phyloP scores from a whole-genome alignment of 1,140 invertebrate species.

The Caligus rogercresseyi region DNA sequence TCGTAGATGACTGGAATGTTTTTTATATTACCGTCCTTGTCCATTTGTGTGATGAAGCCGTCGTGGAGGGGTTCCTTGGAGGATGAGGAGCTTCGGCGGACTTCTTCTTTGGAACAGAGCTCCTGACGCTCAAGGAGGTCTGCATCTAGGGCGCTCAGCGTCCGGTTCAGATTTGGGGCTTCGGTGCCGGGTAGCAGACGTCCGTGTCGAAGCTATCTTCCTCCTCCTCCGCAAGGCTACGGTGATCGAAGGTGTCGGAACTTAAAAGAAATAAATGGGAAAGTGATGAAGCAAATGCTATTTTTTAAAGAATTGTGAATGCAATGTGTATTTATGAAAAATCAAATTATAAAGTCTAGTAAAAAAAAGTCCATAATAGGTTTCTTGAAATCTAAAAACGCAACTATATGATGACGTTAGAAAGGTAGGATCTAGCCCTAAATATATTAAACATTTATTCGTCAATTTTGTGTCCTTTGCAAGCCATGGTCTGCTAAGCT shows the following conservation, averaged over 20 bases:
- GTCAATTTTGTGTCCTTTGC: too few species aligned
- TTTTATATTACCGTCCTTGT: slow-evolving; percentile 13
- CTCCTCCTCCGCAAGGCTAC: not conserved
- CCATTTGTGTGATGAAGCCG: slow-evolving; percentile 11
- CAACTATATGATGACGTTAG: too few species aligned
- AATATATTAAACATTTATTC: too few species aligned
- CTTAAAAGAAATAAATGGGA: not conserved
- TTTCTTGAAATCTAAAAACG: too few species aligned
- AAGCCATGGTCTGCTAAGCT: too few species aligned
- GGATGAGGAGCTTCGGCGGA: too few species aligned
- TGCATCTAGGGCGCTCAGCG: not conserved
- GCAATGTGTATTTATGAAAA: not conserved
- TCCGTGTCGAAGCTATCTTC: not conserved
- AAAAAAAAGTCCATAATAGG: too few species aligned
- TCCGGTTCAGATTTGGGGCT: not conserved
- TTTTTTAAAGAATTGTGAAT: not conserved
- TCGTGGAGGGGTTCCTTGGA: slow-evolving; percentile 1
- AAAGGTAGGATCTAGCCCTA: too few species aligned
- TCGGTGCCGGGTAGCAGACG: not conserved
- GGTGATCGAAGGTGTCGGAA: not conserved
- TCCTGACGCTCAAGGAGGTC: not conserved
- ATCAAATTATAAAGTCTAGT: too few species aligned
- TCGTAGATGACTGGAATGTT: slow-evolving; percentile 7
- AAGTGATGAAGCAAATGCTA: not conserved
- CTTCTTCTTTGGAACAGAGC: not conserved